Percentiles rank a stretch among this genome's conserved stretches.
Evolutionary conservation across 1,140 invertebrate species (phyloP).

Genomic region (Camponotus floridanus): DNA sequence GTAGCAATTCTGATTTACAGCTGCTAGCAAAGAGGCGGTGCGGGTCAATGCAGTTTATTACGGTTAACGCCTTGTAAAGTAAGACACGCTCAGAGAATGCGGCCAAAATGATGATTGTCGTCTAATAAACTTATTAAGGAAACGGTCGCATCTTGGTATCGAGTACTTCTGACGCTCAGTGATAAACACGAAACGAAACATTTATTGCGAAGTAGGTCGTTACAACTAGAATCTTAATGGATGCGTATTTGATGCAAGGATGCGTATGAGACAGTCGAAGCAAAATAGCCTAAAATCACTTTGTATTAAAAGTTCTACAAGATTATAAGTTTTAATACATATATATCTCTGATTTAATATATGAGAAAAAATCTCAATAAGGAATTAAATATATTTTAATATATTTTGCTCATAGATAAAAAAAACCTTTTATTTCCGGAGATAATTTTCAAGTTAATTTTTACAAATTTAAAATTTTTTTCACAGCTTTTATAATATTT

Average conservation of each 20-base stretch:
- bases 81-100: constrained; percentile 78
- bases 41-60: constrained; percentile 80
- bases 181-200: constrained; percentile 63
- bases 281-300: background rate
- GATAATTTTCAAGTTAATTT: background rate
- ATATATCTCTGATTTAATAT: background rate
- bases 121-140: constrained; percentile 79
- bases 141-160: constrained; percentile 63
- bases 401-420: background rate
- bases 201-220: constrained; percentile 33
- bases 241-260: constrained; percentile 23
- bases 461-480: background rate
- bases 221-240: constrained; percentile 29
- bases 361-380: background rate
- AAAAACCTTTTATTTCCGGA: background rate
- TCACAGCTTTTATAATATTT: background rate
- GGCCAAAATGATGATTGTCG: constrained; percentile 81
- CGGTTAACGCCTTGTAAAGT: constrained; percentile 77
- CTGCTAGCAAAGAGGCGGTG: constrained; percentile 64
- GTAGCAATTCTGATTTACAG: constrained; percentile 80
- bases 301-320: background rate
- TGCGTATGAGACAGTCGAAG: background rate
- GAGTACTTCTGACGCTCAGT: constrained; percentile 20
- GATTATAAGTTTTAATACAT: background rate
- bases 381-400: background rate